Evolutionary conservation across 2,113 vertebrate genomes (phyloP), one percentile per base, ranked within the genome.

Genomic region (Hydrolagus affinis): DNA sequence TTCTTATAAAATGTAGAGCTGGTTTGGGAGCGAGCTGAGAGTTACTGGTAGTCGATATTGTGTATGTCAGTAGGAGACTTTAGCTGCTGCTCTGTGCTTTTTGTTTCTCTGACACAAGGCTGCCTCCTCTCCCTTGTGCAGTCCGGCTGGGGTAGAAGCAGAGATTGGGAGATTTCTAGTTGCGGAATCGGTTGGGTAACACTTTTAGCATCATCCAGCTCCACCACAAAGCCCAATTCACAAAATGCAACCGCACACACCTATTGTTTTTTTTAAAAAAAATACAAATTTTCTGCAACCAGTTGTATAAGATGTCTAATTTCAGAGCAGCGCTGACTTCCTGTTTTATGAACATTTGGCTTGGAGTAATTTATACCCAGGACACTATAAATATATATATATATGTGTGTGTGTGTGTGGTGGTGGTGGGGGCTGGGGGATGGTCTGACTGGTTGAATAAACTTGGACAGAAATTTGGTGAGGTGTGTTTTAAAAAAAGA

Each of bases 361-460:
- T 83, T 62, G 11, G 78, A 83, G 78, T 62, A 64, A 83, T 30
- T 83, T 66, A 83, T 83, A 83, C 11, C 78, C 78, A 83, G 62
- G 78, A 32, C 62, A 83, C 60, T 64, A 11, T 78, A 70, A 9
- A 28, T 25, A 17, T 83, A 19, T 44, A 6, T 44, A 6, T 44
- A 6, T 44, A 6, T 44, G 44, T 44, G 44, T 44, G 44, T 44
- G n/a, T n/a, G n/a, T n/a, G n/a, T n/a, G n/a, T n/a, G n/a, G n/a
- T n/a, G n/a, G n/a, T n/a, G n/a, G n/a, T n/a, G n/a, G n/a, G n/a
- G n/a, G n/a, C n/a, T n/a, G n/a, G n/a, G n/a, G n/a, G n/a, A 60
- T 83, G 78, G 66, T 68, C 14, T 12, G 64, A 66, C 60, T 32
- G 62, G 78, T 83, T 83, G 77, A 25, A 11, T 64, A 8, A 44